A percentile compares a stretch with the other conserved stretches of the same genome.
phyloP scores from a whole-genome alignment of 2,113 vertebrate genomes.

The Silurus glanis region DNA sequence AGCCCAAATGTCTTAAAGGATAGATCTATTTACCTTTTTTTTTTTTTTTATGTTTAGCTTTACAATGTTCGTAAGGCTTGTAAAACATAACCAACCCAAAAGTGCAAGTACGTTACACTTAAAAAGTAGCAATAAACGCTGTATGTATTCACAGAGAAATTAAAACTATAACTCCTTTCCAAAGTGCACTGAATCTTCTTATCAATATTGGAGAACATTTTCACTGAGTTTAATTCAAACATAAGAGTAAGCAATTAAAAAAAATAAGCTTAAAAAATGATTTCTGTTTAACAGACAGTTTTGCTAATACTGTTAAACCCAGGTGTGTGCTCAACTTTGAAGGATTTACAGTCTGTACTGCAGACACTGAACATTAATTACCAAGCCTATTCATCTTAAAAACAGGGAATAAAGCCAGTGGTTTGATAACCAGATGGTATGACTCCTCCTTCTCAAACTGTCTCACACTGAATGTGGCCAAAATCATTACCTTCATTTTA shows the following conservation, averaged over 20 bases:
- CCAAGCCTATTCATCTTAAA: slow-evolving; percentile 43
- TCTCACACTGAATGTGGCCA: neutral
- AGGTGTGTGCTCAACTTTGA: slow-evolving; percentile 13
- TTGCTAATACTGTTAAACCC: slow-evolving; percentile 24
- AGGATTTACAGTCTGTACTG: slow-evolving; percentile 32
- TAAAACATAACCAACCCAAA: slow-evolving; percentile 12
- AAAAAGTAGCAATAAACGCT: slow-evolving; percentile 15
- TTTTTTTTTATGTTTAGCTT: neutral
- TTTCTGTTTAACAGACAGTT: slow-evolving; percentile 6
- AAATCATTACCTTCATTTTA: neutral
- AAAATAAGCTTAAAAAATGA: slow-evolving; percentile 5
- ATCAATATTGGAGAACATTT: slow-evolving; percentile 4
- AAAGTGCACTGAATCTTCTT: neutral
- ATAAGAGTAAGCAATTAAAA: slow-evolving; percentile 22
- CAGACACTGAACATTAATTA: slow-evolving; percentile 37
- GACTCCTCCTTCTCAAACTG: neutral
- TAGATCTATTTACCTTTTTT: neutral
- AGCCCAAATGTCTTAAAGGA: neutral
- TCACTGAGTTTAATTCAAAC: neutral
- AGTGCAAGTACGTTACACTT: neutral
- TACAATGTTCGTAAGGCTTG: neutral
- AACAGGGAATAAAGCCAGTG: slow-evolving; percentile 30
- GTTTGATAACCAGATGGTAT: slow-evolving; percentile 40
- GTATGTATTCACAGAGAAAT: neutral
- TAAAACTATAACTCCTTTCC: neutral